Conservation (phyloP, 2,888 invertebrate species). For the Pelosia muscerda region DNA sequence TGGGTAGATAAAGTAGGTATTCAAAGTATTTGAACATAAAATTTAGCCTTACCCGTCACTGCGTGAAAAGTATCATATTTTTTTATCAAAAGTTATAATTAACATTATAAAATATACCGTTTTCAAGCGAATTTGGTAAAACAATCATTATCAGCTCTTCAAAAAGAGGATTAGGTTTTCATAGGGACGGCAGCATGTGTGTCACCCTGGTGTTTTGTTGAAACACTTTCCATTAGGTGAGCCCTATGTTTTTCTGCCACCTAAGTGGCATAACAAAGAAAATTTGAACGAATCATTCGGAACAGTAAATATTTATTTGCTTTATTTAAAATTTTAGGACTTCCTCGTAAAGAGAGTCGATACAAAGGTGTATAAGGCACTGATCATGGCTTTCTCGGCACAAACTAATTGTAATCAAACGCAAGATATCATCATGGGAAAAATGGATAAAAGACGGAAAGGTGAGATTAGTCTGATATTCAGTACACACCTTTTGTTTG, state of each 20-base stretch:
- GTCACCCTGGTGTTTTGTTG: too few species aligned
- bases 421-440: slow-evolving; percentile 97
- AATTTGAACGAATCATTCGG: not conserved
- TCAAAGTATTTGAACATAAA: too few species aligned
- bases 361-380: slow-evolving; percentile 92
- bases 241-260: too few species aligned
- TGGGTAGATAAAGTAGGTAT: too few species aligned
- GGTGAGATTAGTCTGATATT: slow-evolving; percentile 73
- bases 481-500: too few species aligned
- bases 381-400: slow-evolving; percentile 97
- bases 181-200: too few species aligned
- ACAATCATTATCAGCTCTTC: too few species aligned
- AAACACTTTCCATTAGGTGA: too few species aligned
- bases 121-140: too few species aligned
- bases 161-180: too few species aligned
- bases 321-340: slow-evolving; percentile 84
- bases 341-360: slow-evolving; percentile 94
- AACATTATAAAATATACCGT: not conserved
- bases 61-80: not conserved
- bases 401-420: slow-evolving; percentile 97
- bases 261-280: not conserved
- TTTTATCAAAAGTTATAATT: not conserved
- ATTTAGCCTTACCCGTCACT: not conserved
- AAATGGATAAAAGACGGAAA: slow-evolving; percentile 96
- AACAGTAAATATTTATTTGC: not conserved